These are phyloP conservation scores for Antrozous pallidus DNA, from an alignment of 2,797 vertebrate species.

Conservation along the genomic window DNA sequence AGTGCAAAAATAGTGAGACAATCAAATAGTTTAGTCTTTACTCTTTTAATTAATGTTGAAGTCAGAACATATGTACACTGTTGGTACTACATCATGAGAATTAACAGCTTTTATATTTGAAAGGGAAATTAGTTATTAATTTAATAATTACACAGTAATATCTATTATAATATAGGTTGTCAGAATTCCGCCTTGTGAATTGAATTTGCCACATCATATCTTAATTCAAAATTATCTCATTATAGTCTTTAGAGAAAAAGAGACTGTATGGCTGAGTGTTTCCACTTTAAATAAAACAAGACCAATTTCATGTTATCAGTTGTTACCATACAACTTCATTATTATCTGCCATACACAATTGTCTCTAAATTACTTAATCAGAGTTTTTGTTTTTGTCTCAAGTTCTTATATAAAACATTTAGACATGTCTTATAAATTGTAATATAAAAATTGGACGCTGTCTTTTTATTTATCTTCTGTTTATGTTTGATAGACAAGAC, in stretches of 20 bases:
- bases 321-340: not conserved
- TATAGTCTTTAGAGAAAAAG: not conserved
- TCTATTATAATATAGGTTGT: not conserved
- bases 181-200: not conserved
- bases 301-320: not conserved
- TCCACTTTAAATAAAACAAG: not conserved
- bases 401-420: constrained; percentile 26
- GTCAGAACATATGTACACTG: not conserved
- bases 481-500: not conserved
- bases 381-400: constrained; percentile 30
- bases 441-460: not conserved
- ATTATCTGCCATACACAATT: not conserved
- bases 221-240: not conserved
- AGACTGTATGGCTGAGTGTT: not conserved
- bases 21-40: not conserved
- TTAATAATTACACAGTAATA: not conserved
- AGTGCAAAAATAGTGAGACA: not conserved
- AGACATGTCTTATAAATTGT: constrained; percentile 15
- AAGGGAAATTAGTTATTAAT: not conserved
- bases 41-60: not conserved
- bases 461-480: not conserved
- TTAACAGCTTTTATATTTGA: not conserved
- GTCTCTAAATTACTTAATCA: constrained; percentile 37
- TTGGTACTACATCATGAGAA: not conserved
- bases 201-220: not conserved